Base-by-base conservation (phyloP, 1,140 invertebrate species). In the Drosophila quadrilineata region DNA sequence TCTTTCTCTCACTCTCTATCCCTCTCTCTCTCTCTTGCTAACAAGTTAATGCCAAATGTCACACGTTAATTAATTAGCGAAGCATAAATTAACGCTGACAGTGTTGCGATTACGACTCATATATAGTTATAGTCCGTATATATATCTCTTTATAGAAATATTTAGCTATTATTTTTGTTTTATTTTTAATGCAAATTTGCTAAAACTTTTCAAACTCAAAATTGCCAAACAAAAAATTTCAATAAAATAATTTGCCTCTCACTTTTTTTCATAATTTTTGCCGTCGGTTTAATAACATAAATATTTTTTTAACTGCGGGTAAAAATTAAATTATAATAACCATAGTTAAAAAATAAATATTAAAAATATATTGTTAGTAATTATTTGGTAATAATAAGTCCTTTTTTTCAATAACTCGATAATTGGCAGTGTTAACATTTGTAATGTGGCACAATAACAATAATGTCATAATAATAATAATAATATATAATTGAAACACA, bases 41-140 rank as follows among this genome's bases (percentile, higher is more conserved):
- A 67, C 50, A 70, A 70, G 64, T 70, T 75, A 53, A 59, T 49
- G 54, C 48, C 59, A 66, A 82, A 79, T 85, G 79, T 85, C 79
- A 75, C 75, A 56, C 74, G 71, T 60, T 85, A 85, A 85, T 85
- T 85, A 85, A 85, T 85, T 85, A 65, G 28, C 28, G 33, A 36
- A 19, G 35, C 43, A 49, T 57, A 49, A 49, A 41, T 35, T 49
- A 64, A 49, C 33, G 43, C 41, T 38, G 22, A 36, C 59, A 26
- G 54, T 12, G 21, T 22, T 35, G 46, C n/a, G 36, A 17, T 24
- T 24, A 16, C 6, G 33, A 14, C 28, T 36, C 6, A 17, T 53
- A 43, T 41, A 29, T 31, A 19, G n/a, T 6, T 36, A 36, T 54
- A 29, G n/a, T 35, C 6, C 14, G 33, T 35, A 41, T n/a, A n/a